Percentiles rank a stretch among this genome's conserved stretches.
phyloP scores from a whole-genome alignment of 2,888 invertebrate genomes.

The Plagiodera versicolora region DNA sequence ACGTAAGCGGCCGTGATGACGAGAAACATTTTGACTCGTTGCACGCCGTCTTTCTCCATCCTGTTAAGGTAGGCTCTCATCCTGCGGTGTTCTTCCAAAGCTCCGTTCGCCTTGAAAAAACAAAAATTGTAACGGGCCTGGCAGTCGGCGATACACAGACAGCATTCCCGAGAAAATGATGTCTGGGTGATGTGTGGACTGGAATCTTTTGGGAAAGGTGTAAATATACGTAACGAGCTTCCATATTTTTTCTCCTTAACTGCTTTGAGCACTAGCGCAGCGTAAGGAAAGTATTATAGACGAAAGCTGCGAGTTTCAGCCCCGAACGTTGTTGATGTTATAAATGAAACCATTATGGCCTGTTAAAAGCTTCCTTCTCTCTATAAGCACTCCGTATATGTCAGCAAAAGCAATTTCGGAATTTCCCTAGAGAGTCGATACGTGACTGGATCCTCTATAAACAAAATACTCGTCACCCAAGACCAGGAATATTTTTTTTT shows the following conservation, averaged over 20 bases:
- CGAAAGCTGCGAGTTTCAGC: too few relatives aligned
- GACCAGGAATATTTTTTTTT: not conserved
- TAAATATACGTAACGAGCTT: too few relatives aligned
- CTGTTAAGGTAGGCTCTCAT: conserved; percentile 76
- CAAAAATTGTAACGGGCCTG: too few relatives aligned
- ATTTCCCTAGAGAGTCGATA: not conserved
- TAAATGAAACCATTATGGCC: not conserved
- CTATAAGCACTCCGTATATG: conserved; percentile 4
- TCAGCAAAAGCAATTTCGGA: not conserved
- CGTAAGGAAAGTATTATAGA: too few relatives aligned
- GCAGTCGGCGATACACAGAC: too few relatives aligned
- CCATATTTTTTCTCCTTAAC: too few relatives aligned
- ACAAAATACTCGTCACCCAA: not conserved
- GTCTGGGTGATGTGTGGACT: too few relatives aligned
- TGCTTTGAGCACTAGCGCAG: too few relatives aligned
- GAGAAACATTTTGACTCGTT: conserved; percentile 82
- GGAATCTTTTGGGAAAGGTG: too few relatives aligned
- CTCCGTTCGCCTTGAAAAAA: conserved; percentile 55
- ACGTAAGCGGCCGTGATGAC: conserved; percentile 84
- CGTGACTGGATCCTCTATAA: not conserved
- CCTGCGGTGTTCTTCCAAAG: conserved; percentile 70
- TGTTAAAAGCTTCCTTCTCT: not conserved
- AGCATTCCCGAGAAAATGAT: too few relatives aligned
- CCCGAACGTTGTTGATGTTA: not conserved
- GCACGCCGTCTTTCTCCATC: conserved; percentile 79